Conservation (phyloP, 2,797 vertebrate genomes). For the Mus caroli region DNA sequence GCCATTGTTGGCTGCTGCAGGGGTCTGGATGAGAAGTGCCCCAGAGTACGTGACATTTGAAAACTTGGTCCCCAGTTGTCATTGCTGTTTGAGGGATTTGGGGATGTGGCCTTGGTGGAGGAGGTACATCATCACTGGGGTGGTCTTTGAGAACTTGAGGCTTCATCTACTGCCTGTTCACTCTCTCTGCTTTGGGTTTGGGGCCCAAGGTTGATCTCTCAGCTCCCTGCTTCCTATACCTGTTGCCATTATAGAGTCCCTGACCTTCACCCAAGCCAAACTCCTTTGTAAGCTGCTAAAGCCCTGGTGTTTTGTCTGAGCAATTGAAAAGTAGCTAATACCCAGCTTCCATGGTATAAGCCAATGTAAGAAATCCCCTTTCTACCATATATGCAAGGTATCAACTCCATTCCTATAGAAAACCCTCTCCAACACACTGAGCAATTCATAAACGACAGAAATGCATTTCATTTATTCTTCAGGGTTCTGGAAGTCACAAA, state of each 20-base stretch:
- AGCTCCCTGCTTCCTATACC: background rate
- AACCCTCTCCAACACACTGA: background rate
- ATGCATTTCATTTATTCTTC: background rate
- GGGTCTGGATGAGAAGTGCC: no score
- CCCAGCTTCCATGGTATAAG: background rate
- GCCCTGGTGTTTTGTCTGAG: background rate
- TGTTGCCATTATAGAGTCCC: background rate
- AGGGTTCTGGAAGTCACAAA: background rate
- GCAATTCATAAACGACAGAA: background rate
- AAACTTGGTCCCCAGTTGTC: background rate
- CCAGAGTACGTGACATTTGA: background rate
- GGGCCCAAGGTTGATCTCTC: background rate
- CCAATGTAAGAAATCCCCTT: background rate
- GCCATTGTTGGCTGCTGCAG: no score
- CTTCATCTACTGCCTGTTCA: background rate
- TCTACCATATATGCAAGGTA: background rate
- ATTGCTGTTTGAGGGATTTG: background rate
- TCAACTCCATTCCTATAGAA: background rate
- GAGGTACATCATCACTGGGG: background rate
- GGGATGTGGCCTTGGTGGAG: background rate
- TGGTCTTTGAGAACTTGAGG: background rate
- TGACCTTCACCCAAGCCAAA: background rate
- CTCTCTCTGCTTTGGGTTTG: background rate
- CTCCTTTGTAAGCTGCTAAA: background rate
- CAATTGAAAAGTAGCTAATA: no score